Conservation (phyloP, 2,888 invertebrate genomes). For the Athrips mouffetella region DNA sequence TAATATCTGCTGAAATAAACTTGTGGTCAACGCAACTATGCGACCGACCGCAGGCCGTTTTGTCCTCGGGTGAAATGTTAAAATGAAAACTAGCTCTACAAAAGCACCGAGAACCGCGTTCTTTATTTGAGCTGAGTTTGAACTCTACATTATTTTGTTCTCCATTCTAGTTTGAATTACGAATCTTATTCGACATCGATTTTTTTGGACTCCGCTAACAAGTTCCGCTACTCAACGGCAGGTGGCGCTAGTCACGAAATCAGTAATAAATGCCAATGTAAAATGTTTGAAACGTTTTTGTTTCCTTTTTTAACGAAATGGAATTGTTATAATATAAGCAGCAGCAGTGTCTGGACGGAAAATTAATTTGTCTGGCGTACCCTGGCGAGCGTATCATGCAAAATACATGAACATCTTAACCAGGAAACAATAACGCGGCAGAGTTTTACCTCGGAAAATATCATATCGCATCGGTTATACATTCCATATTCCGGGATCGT, state of each 20-base stretch:
- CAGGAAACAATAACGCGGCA: constrained; percentile 40
- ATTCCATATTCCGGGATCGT: constrained; percentile 64
- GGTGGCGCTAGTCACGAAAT: constrained; percentile 52
- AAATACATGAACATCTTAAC: constrained; percentile 33
- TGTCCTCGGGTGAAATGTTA: constrained; percentile 29
- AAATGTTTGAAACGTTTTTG: constrained; percentile 18
- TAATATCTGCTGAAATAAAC: constrained; percentile 32
- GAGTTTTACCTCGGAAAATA: constrained; percentile 41
- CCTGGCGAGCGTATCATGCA: constrained; percentile 22
- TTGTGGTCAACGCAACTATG: constrained; percentile 34
- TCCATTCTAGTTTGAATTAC: background rate
- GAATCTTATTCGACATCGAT: constrained; percentile 1
- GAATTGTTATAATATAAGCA: constrained; percentile 8
- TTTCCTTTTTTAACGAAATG: constrained; percentile 21
- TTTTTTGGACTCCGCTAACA: constrained; percentile 37
- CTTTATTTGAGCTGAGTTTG: constrained; percentile 25
- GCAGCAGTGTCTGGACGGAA: constrained; percentile 14
- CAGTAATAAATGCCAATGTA: constrained; percentile 2
- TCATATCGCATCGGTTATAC: constrained; percentile 57
- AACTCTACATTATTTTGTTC: background rate
- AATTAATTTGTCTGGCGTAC: constrained; percentile 17
- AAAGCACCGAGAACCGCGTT: constrained; percentile 17
- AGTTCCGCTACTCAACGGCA: constrained; percentile 56
- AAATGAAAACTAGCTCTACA: constrained; percentile 34
- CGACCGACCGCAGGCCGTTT: constrained; percentile 36